These are phyloP conservation scores for Erpetoichthys calabaricus DNA, from an alignment of 2,797 vertebrate species.

Conservation along the genomic window DNA sequence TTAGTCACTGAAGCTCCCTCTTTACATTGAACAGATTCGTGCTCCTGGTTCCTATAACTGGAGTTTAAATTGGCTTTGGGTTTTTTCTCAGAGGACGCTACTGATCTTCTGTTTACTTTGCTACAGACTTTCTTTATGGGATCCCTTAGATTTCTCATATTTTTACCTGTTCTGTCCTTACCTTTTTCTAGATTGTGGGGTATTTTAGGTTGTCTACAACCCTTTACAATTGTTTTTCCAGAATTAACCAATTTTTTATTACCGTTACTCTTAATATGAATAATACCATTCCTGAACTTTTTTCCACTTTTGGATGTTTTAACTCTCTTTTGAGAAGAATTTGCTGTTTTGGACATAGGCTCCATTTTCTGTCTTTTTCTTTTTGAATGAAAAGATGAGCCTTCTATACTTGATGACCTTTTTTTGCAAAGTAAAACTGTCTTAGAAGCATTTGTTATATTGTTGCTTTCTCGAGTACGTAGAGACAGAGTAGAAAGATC, in stretches of 20 bases:
- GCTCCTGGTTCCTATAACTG: slow-evolving; percentile 15
- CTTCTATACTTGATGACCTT: slow-evolving; percentile 17
- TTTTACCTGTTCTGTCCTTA: too few relatives aligned
- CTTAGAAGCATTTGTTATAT: slow-evolving; percentile 27
- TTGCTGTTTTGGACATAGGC: slow-evolving; percentile 20
- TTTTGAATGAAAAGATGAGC: slow-evolving; percentile 28
- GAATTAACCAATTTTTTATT: slow-evolving; percentile 20
- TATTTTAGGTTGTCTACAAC: slow-evolving; percentile 15
- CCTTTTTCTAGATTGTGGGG: slow-evolving; percentile 17
- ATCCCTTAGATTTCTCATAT: too few relatives aligned
- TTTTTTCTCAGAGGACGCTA: slow-evolving; percentile 9
- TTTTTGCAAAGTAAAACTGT: slow-evolving; percentile 22
- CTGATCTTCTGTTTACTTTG: slow-evolving; percentile 12
- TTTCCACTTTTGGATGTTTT: slow-evolving; percentile 23
- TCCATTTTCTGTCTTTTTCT: slow-evolving; percentile 32
- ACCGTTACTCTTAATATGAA: slow-evolving; percentile 18
- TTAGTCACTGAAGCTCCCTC: slow-evolving; percentile 5
- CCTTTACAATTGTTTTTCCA: slow-evolving; percentile 24
- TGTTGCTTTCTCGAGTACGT: slow-evolving; percentile 17
- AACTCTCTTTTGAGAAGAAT: slow-evolving; percentile 12
- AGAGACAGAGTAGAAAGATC: background rate
- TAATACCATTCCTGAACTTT: slow-evolving; percentile 16
- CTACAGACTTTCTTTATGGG: too few relatives aligned
- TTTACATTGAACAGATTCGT: background rate
- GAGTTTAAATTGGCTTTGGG: slow-evolving; percentile 11